Evolutionary conservation across 2,888 invertebrate genomes (phyloP).

Genomic region (Athripsodes cinereus): DNA sequence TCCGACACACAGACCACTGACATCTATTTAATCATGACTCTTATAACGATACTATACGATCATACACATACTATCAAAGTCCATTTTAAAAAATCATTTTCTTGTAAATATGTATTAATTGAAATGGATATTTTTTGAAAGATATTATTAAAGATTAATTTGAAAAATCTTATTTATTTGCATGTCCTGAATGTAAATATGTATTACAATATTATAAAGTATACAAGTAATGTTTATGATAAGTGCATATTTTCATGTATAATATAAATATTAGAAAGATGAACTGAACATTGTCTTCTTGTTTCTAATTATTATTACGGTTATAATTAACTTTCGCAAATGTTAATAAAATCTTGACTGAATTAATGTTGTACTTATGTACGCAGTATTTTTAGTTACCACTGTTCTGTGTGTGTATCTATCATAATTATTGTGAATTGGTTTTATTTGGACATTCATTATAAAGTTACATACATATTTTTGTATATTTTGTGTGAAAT

Average conservation of each 20-base stretch:
- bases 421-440: too few relatives aligned
- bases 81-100: not conserved
- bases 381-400: too few relatives aligned
- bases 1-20: not conserved
- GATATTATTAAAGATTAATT: not conserved
- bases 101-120: not conserved
- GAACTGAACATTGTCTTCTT: too few relatives aligned
- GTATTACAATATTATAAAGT: too few relatives aligned
- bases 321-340: not conserved
- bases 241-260: too few relatives aligned
- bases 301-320: not conserved
- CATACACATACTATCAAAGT: not conserved
- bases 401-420: too few relatives aligned
- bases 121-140: not conserved
- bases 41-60: not conserved
- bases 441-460: too few relatives aligned
- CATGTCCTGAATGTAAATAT: not conserved
- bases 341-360: not conserved
- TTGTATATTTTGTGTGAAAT: too few relatives aligned
- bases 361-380: slow-evolving; percentile 2
- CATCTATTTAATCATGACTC: not conserved
- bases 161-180: not conserved
- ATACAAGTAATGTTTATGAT: too few relatives aligned
- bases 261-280: too few relatives aligned
- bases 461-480: too few relatives aligned